Conservation (phyloP, 2,797 vertebrate genomes). For the Pitangus sulphuratus region DNA sequence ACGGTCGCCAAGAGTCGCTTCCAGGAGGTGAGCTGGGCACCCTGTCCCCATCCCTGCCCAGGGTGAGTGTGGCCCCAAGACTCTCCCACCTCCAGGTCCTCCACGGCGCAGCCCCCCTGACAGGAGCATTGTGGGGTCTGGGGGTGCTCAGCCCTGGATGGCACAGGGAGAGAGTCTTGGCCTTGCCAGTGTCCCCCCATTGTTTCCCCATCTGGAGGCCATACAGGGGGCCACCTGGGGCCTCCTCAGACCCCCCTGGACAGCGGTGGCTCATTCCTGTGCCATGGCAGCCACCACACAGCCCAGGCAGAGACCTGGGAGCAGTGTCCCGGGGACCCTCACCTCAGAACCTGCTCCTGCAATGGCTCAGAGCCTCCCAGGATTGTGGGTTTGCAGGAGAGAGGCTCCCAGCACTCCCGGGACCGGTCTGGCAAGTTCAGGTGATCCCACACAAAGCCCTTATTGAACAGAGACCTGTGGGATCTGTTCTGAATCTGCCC, state of each 20-base stretch:
- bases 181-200: not conserved
- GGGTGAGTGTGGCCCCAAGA: accelerated
- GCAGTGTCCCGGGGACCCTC: accelerated
- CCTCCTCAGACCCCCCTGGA: not conserved
- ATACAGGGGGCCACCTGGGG: accelerated
- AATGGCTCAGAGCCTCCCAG: not conserved
- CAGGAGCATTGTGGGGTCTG: accelerated
- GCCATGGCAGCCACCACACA: accelerated
- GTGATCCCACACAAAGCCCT: not conserved
- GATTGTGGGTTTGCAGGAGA: accelerated
- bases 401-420: not conserved
- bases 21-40: constrained; percentile 79
- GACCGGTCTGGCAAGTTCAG: not conserved
- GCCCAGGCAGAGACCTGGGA: not conserved
- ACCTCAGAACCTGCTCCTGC: accelerated
- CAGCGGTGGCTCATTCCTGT: not conserved
- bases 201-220: not conserved
- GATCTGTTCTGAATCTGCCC: not conserved
- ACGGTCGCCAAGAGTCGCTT: constrained; percentile 86
- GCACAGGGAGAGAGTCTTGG: accelerated
- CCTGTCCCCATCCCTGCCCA: accelerated
- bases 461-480: not conserved
- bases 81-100: accelerated
- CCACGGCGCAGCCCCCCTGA: accelerated
- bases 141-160: accelerated